Evolutionary conservation across 2,113 vertebrate species (phyloP).

Genomic region (Nycticebus coucang): DNA sequence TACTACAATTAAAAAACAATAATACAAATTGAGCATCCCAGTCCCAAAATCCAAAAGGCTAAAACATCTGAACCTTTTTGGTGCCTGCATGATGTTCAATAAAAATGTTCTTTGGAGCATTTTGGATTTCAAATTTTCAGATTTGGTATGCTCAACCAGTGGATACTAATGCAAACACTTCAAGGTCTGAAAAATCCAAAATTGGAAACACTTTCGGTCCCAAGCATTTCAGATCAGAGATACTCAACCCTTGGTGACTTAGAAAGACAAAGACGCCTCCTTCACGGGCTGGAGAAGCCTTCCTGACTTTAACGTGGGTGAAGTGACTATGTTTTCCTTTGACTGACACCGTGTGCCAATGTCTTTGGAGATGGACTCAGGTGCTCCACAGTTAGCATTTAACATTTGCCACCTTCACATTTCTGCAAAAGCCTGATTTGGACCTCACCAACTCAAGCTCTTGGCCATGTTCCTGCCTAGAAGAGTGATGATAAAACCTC

Average conservation of each 20-base stretch:
- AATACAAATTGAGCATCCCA: background rate
- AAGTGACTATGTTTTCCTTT: background rate
- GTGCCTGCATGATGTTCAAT: background rate
- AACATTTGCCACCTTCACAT: background rate
- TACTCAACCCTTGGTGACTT: background rate
- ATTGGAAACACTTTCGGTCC: background rate
- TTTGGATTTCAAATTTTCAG: background rate
- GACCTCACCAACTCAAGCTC: background rate
- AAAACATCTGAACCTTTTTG: background rate
- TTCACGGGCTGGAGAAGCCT: background rate
- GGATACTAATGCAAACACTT: background rate
- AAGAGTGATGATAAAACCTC: background rate
- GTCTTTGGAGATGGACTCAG: background rate
- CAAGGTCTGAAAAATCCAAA: background rate
- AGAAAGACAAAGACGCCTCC: too few relatives aligned
- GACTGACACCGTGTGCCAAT: background rate
- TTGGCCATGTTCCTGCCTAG: background rate
- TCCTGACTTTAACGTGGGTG: background rate
- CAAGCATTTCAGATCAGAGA: background rate
- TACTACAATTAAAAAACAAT: background rate
- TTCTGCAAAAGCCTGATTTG: background rate
- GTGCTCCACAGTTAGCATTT: background rate
- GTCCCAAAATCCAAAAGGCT: background rate
- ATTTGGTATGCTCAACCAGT: background rate
- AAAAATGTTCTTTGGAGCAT: background rate